Percentiles rank a stretch among this genome's conserved stretches.
These are phyloP conservation scores for Drepana arcuata DNA, from an alignment of 1,140 invertebrate genomes.

Conservation along the genomic window DNA sequence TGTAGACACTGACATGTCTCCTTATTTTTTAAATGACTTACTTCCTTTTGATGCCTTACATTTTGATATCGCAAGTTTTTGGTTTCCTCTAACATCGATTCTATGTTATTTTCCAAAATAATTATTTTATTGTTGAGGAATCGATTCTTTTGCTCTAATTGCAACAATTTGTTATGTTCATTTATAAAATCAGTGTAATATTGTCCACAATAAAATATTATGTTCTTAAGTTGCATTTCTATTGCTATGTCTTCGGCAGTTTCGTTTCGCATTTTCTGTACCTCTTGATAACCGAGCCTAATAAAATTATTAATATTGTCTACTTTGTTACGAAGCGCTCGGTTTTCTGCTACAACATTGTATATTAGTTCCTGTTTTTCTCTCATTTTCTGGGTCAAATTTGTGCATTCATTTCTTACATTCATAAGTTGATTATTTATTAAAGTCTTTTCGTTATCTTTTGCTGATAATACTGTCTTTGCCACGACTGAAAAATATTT, in stretches of 20 bases:
- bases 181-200: constrained; percentile 22
- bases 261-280: constrained; percentile 19
- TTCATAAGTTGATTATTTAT: constrained; percentile 6
- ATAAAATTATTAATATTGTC: constrained; percentile 16
- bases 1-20: no score
- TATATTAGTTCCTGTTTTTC: constrained; percentile 8
- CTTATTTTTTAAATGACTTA: no score
- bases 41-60: constrained; percentile 10
- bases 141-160: constrained; percentile 24
- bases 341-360: constrained; percentile 14
- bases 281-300: constrained; percentile 15
- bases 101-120: constrained; percentile 19
- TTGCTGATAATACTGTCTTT: constrained; percentile 16
- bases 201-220: constrained; percentile 23
- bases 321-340: constrained; percentile 12
- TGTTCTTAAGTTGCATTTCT: constrained; percentile 18
- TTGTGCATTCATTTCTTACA: constrained; percentile 11
- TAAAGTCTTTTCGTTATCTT: constrained; percentile 18
- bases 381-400: constrained; percentile 11
- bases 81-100: constrained; percentile 14
- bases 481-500: constrained; percentile 23
- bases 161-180: constrained; percentile 12
- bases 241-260: constrained; percentile 3
- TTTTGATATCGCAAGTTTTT: constrained; percentile 9
- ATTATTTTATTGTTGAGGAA: constrained; percentile 26